phyloP scores from a whole-genome alignment of 2,888 invertebrate species.

The Oscheius sp. region DNA sequence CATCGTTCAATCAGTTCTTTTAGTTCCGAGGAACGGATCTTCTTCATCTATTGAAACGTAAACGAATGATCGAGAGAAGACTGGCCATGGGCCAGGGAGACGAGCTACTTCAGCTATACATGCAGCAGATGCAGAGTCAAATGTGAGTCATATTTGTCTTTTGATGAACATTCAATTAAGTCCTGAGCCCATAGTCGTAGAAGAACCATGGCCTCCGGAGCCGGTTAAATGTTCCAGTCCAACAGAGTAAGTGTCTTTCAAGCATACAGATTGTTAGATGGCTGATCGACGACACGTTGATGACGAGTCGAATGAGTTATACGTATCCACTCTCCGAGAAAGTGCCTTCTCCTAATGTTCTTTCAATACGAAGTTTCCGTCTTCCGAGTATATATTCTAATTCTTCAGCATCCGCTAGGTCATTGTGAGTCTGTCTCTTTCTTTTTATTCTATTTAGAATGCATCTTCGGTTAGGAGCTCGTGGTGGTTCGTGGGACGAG shows the following conservation, averaged over 20 bases:
- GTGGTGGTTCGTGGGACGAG: conserved; percentile 63
- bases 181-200: conserved; percentile 15
- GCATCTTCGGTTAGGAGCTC: conserved; percentile 21
- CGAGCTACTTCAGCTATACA: conserved; percentile 62
- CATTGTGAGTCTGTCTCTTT: conserved; percentile 43
- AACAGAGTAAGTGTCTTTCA: too few relatives aligned
- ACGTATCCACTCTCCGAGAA: conserved; percentile 25
- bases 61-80: conserved; percentile 65
- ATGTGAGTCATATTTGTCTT: neutral
- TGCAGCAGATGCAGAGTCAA: conserved; percentile 53
- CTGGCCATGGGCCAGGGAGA: conserved; percentile 69
- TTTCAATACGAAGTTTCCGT: conserved; percentile 43
- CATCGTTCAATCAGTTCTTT: neutral
- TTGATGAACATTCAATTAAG: neutral
- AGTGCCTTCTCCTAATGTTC: conserved; percentile 36
- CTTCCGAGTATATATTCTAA: conserved; percentile 55
- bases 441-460: neutral
- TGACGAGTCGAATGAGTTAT: conserved; percentile 27
- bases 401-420: conserved; percentile 60
- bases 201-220: conserved; percentile 18
- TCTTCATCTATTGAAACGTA: conserved; percentile 66
- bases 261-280: too few relatives aligned
- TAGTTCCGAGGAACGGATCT: conserved; percentile 69
- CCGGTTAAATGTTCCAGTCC: conserved; percentile 20
- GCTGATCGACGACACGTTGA: conserved; percentile 29